Evolutionary conservation across 2,797 vertebrate genomes (phyloP).

Genomic region (Crenichthys baileyi): DNA sequence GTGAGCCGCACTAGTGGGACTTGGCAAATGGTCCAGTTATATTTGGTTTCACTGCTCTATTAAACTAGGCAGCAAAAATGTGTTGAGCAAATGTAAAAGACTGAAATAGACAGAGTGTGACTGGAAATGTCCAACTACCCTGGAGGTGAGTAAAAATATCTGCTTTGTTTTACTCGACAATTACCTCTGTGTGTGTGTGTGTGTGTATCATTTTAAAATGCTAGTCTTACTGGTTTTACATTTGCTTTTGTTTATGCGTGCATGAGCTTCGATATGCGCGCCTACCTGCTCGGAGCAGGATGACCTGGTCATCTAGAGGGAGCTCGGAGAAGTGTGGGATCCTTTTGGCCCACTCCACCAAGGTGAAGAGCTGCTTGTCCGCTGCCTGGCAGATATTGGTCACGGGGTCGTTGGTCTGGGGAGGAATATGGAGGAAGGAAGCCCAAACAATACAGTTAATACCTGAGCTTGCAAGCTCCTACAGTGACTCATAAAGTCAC

Average conservation of each 20-base stretch:
- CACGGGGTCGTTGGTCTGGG: slow-evolving; percentile 94
- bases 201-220: neutral
- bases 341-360: slow-evolving; percentile 95
- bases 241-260: neutral
- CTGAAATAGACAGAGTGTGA: slow-evolving; percentile 41
- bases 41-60: slow-evolving; percentile 63
- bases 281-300: slow-evolving; percentile 93
- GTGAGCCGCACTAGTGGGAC: slow-evolving; percentile 33
- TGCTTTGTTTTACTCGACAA: too few species aligned
- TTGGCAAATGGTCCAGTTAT: slow-evolving; percentile 52
- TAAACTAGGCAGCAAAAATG: slow-evolving; percentile 51
- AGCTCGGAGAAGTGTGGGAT: slow-evolving; percentile 95
- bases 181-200: neutral
- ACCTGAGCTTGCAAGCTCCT: neutral
- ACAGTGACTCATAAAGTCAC: slow-evolving; percentile 2
- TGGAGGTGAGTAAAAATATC: too few species aligned
- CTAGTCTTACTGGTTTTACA: neutral
- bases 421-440: slow-evolving; percentile 9
- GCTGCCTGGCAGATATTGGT: slow-evolving; percentile 98
- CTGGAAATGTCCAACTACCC: neutral
- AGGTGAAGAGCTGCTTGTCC: slow-evolving; percentile 94
- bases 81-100: slow-evolving; percentile 43
- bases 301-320: slow-evolving; percentile 94
- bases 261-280: neutral
- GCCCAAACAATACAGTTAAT: slow-evolving; percentile 4